Percentiles rank a stretch among this genome's conserved stretches.
Conservation (phyloP, 1,140 invertebrate genomes). For the Hylyphantes graminicola region DNA sequence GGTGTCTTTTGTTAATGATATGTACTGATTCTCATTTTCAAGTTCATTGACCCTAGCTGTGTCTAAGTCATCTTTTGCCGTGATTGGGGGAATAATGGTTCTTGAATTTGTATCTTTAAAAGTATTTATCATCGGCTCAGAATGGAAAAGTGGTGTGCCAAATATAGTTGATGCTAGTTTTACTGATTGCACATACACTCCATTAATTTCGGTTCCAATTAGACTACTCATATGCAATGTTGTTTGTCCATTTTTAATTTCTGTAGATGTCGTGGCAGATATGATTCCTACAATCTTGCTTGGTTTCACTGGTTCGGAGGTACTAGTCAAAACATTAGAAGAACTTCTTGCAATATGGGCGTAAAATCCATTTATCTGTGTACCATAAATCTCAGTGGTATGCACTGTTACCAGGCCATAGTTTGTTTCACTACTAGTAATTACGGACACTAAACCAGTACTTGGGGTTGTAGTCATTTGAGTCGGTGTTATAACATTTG, state of each 20-base stretch:
- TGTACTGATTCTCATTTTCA: slow-evolving; percentile 35
- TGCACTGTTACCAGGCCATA: slow-evolving; percentile 91
- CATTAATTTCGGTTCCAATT: slow-evolving; percentile 83
- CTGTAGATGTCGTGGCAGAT: slow-evolving; percentile 66
- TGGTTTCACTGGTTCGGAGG: background rate
- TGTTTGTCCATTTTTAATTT: slow-evolving; percentile 75
- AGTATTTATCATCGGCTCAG: slow-evolving; percentile 22
- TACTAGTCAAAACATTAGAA: slow-evolving; percentile 39
- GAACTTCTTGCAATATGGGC: slow-evolving; percentile 75
- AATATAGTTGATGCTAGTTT: slow-evolving; percentile 46
- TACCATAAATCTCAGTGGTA: slow-evolving; percentile 87
- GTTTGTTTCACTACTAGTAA: slow-evolving; percentile 88
- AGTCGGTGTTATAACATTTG: slow-evolving; percentile 49
- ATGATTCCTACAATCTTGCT: slow-evolving; percentile 41
- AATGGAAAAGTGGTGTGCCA: slow-evolving; percentile 2
- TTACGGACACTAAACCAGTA: slow-evolving; percentile 85
- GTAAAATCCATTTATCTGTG: slow-evolving; percentile 87
- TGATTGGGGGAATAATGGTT: background rate
- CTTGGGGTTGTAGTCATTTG: background rate
- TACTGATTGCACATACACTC: slow-evolving; percentile 78
- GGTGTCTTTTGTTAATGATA: slow-evolving; percentile 37
- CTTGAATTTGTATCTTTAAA: background rate
- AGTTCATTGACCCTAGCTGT: slow-evolving; percentile 51
- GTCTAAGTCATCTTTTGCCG: slow-evolving; percentile 52
- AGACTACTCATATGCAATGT: slow-evolving; percentile 78